Base-by-base conservation (phyloP, 1,140 invertebrate species). In the Diorhabda carinulata region DNA sequence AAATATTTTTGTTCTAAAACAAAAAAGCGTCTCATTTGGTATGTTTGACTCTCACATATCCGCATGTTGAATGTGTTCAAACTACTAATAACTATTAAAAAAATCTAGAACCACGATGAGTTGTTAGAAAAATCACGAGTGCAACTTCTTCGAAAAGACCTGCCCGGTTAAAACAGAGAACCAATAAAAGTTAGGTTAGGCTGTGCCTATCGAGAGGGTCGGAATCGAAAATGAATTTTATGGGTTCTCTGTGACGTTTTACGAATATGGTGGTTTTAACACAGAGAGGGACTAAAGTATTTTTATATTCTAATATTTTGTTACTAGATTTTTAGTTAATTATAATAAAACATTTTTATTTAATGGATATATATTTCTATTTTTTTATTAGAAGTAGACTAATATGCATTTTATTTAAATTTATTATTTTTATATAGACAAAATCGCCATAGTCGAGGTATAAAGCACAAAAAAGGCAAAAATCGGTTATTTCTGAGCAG, bases 141-240 rank as follows among this genome's bases (percentile, higher is more conserved):
- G 47, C 5, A 8, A n/a, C 6, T n/a, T 52, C n/a, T n/a, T 52
- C 47, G n/a, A n/a, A 52, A 52, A 62, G 61, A 62, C 61, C 61
- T 43, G 61, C 61, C 61, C 43, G 61, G 43, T 43, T 44, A 41
- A 43, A 47, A 44, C 61, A 43, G 43, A 10, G 61, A 44, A 62
- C 61, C 61, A 62, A 62, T 62, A 62, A 62, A 62, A 62, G 43
- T 62, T 43, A 43, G 43, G 41, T 62, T 62, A 43, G 6, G 43
- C 43, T 62, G 42, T 43, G n/a, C n/a, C 41, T 43, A 62, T 43
- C 58, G 58, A 25, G 58, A 59, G 58, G 58, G 40, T 59, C 58
- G 40, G 6, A 42, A 60, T 8, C 42, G 58, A 41, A 41, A 43
- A 62, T 43, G 61, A 62, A 10, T 62, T 42, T 62, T 43, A 62